Evolutionary conservation across 2,888 invertebrate species (phyloP), one percentile per base, ranked within the genome.

Genomic region (Synergus laeviventris): DNA sequence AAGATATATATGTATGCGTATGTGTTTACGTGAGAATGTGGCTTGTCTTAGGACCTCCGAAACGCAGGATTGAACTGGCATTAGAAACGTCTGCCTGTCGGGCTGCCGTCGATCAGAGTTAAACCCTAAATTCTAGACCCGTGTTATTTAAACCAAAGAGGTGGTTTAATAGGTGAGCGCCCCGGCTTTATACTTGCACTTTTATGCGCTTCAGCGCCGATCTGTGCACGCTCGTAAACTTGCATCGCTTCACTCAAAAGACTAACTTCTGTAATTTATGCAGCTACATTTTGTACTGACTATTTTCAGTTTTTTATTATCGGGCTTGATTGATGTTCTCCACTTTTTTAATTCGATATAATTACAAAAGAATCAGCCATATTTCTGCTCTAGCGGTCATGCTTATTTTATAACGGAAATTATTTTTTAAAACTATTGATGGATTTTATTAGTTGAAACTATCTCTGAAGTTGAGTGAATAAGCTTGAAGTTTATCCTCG

Each of bases 71-170:
- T 56, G 78, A 79, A 77, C 84, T 80, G 81, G 80, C 85, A 85
- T 86, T 84, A 84, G 81, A 84, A 83, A 80, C 82, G 84, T 85
- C 78, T 76, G 83, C 85, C 78, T 76, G 84, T 84, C 84, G 84
- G 84, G 84, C 84, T 84, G 83, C 84, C 78, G 86, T 81, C 84
- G 86, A 85, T 85, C 85, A 85, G 81, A 82, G 85, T 80, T 85
- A 86, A 86, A 85, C 84, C 84, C 82, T 83, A 85, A 86, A 87
- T 84, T 86, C 84, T 83, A 84, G 83, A 78, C 82, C 83, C 81
- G 80, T 78, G 70, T 70, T 70, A 70, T 77, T 80, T 80, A 81
- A 78, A 83, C 80, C 76, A 82, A 78, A 82, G 78, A 81, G 81
- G 80, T 84, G 81, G 81, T 82, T 85, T 86, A 86, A 85, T 85